Conservation (phyloP, 2,113 vertebrate genomes). For the Illadopsis cleaveri region DNA sequence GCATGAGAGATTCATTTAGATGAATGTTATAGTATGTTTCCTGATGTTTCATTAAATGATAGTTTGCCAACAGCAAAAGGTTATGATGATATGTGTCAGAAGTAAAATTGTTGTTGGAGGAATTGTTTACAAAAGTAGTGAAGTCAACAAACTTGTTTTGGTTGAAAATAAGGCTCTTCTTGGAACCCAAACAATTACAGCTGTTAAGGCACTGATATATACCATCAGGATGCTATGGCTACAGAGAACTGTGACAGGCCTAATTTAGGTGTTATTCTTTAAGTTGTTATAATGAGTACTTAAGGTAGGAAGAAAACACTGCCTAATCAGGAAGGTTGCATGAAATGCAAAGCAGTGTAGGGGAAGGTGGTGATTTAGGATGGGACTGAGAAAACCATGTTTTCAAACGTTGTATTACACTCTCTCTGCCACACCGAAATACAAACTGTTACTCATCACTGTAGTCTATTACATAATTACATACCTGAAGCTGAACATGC, state of each 20-base stretch:
- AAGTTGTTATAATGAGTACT: neutral
- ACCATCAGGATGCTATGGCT: neutral
- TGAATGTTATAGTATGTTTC: slow-evolving; percentile 44
- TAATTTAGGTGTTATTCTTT: neutral
- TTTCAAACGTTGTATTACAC: neutral
- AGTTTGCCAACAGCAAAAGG: slow-evolving; percentile 30
- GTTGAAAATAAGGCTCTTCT: neutral
- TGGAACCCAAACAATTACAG: neutral
- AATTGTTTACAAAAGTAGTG: slow-evolving; percentile 6
- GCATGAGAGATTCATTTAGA: slow-evolving; percentile 72
- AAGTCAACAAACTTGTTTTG: slow-evolving; percentile 7
- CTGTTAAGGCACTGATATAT: neutral
- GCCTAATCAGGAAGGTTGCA: neutral
- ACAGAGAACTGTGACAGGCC: neutral
- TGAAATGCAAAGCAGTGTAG: neutral
- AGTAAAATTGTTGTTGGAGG: neutral
- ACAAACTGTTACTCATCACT: neutral
- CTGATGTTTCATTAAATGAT: slow-evolving; percentile 61
- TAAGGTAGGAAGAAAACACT: neutral
- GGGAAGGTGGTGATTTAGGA: neutral
- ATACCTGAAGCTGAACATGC: neutral
- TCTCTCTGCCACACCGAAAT: neutral
- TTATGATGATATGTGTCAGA: slow-evolving; percentile 36
- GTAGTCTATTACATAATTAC: neutral
- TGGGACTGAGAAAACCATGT: neutral